Conservation (phyloP, 2,113 vertebrate species). For the Myanophis thanlyinensis region DNA sequence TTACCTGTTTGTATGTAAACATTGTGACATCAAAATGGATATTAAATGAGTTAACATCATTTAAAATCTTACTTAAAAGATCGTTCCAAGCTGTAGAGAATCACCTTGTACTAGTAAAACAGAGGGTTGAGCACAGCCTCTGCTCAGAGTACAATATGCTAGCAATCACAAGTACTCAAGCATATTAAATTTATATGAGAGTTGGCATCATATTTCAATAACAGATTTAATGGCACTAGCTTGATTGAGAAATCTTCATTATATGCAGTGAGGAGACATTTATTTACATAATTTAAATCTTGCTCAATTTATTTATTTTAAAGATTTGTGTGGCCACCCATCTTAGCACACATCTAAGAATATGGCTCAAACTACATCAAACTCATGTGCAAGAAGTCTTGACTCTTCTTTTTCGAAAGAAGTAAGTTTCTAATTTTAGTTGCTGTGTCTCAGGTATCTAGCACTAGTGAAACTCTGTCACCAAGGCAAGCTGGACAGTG, state of each 20-base stretch:
- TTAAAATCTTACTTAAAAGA: neutral
- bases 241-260: neutral
- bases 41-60: neutral
- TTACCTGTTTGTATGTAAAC: neutral
- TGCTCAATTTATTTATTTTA: neutral
- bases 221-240: neutral
- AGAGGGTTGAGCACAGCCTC: neutral
- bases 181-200: conserved; percentile 17
- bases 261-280: neutral
- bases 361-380: neutral
- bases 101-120: neutral
- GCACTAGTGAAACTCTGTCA: neutral
- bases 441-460: neutral
- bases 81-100: neutral
- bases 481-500: neutral
- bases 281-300: neutral
- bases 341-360: neutral
- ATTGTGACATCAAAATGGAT: neutral
- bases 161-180: neutral
- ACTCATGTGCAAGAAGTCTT: neutral
- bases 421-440: neutral
- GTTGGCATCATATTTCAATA: neutral
- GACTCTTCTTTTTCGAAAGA: neutral
- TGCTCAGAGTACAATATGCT: neutral
- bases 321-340: neutral